Evolutionary conservation across 2,797 vertebrate species (phyloP), one percentile per base, ranked within the genome.

Genomic region (Sciurus carolinensis): DNA sequence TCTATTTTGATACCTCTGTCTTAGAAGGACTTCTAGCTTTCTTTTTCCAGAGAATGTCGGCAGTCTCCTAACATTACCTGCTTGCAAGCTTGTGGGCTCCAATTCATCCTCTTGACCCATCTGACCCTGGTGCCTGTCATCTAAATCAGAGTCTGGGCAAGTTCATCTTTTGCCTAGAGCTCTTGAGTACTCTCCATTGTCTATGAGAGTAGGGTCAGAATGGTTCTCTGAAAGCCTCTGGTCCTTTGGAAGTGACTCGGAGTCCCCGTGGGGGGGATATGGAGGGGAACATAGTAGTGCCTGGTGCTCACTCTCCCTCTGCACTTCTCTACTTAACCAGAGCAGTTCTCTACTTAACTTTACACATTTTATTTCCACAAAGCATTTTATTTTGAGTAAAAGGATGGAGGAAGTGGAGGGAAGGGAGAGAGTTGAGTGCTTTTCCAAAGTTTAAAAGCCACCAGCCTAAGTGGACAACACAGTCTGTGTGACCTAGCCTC

Each of bases 391-490:
- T 85, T 83, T 47, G 50, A n/a, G 47, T 52, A 47, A 79, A 90
- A 76, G 5, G 47, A 76, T 86, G 33, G 67, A 66, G 22, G 30
- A 44, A 6, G 7, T 87, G 0, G 26, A 89, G 22, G 42, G 42
- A 59, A 76, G 69, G 39, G 42, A 92, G 52, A 20, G 12, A 79
- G 54, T 0, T 66, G 59, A 80, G 13, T 84, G 20, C 2, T 44
- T 94, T 95, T 89, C 87, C 20, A 52, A 85, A 89, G 42, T 42
- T 59, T 82, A 66, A 91, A 94, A 75, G 54, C 73, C 13, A 90
- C 12, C 28, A 88, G n/a, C 28, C 36, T 89, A 11, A 39, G 15
- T 87, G 90, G 90, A 80, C 80, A 90, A 91, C 50, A 36, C 50
- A 36, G 18, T 69, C 39, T 69, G 44, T 12, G 24, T 73, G 77